Base-by-base conservation (phyloP, 2,113 vertebrate genomes). In the Nothocercus nigrocapillus region DNA sequence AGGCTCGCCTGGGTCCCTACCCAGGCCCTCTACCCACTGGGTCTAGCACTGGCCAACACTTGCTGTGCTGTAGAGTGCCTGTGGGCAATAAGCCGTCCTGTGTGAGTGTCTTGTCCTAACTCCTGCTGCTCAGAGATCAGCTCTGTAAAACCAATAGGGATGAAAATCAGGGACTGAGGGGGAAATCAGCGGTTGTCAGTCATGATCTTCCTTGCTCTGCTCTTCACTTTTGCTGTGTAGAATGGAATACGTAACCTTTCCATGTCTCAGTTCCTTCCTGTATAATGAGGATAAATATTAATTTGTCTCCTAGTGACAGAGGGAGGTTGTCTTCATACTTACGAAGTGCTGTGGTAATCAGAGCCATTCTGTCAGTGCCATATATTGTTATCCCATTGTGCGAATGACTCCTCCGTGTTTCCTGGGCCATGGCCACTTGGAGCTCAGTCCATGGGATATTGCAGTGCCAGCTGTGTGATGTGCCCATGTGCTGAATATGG, bases 201-300 rank as follows among this genome's bases (percentile, higher is more conserved):
- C 70, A 77, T 81, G 51, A 34, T 92, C 80, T 86, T 84, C 44
- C 22, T 66, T 72, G 53, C 36, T 89, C 80, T 49, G 64, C 47
- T 90, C 15, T 88, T 93, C 34, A 11, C 56, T 93, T 89, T 15
- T 42, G 53, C 66, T 58, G 27, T 36, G 62, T 70, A 62, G 80
- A 93, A 75, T 64, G 84, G 89, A 84, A 89, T 69, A 61, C 0
- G 0, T 76, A 95, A 93, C 94, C 38, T 94, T 95, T 95, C 66
- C 64, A 49, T 82, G 56, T 79, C 62, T 94, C 77, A 19, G 49
- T 69, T 93, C 45, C 40, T 86, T 86, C 59, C 62, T 0, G 2
- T 86, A 76, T 93, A 95, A 96, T 82, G 81, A 85, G 83, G 88
- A 93, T 62, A 94, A 88, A 95, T 92, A 93, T 66, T 91, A 95